These are phyloP conservation scores for Lepidotrigona ventralis DNA, from an alignment of 1,140 invertebrate genomes.

Conservation along the genomic window DNA sequence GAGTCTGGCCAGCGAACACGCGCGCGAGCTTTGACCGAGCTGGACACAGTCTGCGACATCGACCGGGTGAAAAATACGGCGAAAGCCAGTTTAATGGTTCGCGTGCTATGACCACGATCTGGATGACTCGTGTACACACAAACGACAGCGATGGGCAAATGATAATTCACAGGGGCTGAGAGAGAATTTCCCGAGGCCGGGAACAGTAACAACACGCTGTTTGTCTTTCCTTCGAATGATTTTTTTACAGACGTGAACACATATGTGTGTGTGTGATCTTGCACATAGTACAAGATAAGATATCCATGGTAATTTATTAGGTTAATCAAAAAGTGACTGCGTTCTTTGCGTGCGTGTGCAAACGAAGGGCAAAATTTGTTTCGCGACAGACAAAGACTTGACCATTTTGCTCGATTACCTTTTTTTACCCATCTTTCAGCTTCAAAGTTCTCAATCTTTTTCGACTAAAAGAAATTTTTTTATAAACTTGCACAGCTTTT, in stretches of 20 bases:
- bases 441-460: no score
- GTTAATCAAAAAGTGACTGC: no score
- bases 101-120: not conserved
- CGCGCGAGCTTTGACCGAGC: not conserved
- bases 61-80: slow-evolving; percentile 35
- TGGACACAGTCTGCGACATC: not conserved
- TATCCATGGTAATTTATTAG: not conserved
- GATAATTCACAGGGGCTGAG: not conserved
- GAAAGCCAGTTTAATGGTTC: slow-evolving; percentile 47
- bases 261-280: not conserved
- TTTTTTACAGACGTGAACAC: not conserved
- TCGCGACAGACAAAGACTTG: no score
- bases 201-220: not conserved
- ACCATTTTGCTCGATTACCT: no score
- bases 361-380: no score
- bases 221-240: not conserved
- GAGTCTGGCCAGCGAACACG: not conserved
- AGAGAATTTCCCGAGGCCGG: not conserved
- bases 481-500: no score
- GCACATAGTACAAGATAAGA: no score
- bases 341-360: no score
- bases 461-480: no score
- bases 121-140: slow-evolving; percentile 46
- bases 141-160: slow-evolving; percentile 40
- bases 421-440: no score